These are phyloP conservation scores for Clarias magur DNA, from an alignment of 2,113 vertebrate genomes.

Conservation along the genomic window DNA sequence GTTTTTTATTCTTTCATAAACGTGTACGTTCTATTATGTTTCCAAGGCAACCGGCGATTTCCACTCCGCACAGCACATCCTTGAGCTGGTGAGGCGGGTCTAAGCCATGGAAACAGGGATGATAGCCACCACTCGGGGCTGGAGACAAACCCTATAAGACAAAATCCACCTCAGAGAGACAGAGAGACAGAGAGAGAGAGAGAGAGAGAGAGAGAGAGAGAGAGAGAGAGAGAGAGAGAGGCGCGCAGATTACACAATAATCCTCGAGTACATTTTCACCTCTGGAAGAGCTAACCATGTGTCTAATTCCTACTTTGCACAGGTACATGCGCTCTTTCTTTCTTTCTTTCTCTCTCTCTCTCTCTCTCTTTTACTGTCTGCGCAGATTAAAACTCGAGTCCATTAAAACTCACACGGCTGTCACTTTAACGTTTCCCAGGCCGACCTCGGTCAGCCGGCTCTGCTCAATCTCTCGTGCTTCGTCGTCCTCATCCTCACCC, in stretches of 20 bases:
- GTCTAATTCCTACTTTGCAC: constrained; percentile 66
- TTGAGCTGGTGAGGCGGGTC: constrained; percentile 54
- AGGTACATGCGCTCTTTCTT: constrained; percentile 52
- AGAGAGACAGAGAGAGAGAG: constrained; percentile 57
- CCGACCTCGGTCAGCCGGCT: constrained; percentile 25
- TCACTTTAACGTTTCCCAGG: constrained; percentile 50
- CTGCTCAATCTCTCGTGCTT: constrained; percentile 29
- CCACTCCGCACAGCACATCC: constrained; percentile 54
- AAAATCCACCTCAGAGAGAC: constrained; percentile 67
- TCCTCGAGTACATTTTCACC: constrained; percentile 72
- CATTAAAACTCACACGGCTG: constrained; percentile 51
- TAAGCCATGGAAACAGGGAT: constrained; percentile 60
- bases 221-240: constrained; percentile 57
- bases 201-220: constrained; percentile 43
- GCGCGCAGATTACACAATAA: constrained; percentile 77
- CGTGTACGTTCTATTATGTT: constrained; percentile 69
- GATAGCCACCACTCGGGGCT: constrained; percentile 48
- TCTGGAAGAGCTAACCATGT: constrained; percentile 65
- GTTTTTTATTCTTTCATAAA: constrained; percentile 65
- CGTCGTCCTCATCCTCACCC: neutral
- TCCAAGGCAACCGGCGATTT: constrained; percentile 68
- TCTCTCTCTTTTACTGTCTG: constrained; percentile 11
- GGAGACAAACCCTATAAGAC: constrained; percentile 60
- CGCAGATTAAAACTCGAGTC: constrained; percentile 54
- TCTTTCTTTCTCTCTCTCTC: neutral